phyloP scores from a whole-genome alignment of 2,113 vertebrate species.

The Passer montanus region DNA sequence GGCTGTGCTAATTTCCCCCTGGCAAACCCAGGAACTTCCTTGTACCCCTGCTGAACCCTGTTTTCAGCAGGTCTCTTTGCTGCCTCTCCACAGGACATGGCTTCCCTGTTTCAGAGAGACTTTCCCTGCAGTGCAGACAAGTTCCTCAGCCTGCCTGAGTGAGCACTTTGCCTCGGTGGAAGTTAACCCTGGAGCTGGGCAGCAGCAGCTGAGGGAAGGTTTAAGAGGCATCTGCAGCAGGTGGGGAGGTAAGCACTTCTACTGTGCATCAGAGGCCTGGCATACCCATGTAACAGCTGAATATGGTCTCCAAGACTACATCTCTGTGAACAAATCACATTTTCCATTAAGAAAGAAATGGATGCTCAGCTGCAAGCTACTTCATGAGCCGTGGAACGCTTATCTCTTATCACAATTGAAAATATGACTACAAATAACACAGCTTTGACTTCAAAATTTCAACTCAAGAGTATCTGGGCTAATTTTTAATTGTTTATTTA shows the following conservation, averaged over 20 bases:
- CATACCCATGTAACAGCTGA: neutral
- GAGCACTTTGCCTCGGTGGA: neutral
- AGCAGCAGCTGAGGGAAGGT: neutral
- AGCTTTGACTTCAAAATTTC: neutral
- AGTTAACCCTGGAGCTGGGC: neutral
- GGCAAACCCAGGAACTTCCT: neutral
- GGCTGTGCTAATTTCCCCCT: neutral
- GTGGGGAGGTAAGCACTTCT: neutral
- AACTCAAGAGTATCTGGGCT: neutral
- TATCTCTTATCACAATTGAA: neutral
- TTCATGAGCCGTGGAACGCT: neutral
- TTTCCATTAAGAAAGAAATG: neutral
- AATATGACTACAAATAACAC: neutral
- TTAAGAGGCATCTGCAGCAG: neutral
- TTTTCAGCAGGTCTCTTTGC: neutral
- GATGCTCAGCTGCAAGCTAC: neutral
- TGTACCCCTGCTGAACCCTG: neutral
- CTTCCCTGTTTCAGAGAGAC: neutral
- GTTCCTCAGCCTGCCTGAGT: neutral
- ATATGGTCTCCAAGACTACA: neutral
- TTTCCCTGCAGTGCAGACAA: rapidly evolving
- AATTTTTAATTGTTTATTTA: neutral
- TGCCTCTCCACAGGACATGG: neutral
- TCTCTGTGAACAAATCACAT: neutral
- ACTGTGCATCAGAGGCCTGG: neutral